phyloP scores from a whole-genome alignment of 2,888 invertebrate genomes.

The Mythimna loreyi region DNA sequence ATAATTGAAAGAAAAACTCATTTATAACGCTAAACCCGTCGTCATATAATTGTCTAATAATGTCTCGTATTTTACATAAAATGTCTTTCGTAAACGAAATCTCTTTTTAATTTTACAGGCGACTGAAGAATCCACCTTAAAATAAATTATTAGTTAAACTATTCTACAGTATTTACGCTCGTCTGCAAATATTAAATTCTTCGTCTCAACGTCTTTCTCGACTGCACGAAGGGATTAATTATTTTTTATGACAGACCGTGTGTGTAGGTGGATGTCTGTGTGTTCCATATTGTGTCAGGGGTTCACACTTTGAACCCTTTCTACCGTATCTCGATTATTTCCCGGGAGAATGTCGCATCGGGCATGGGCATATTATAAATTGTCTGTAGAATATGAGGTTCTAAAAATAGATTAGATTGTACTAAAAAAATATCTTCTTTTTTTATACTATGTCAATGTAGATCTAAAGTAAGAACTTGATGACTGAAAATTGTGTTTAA shows the following conservation, averaged over 20 bases:
- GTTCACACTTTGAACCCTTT: slow-evolving; percentile 44
- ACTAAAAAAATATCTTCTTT: neutral
- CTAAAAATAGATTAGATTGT: slow-evolving; percentile 7
- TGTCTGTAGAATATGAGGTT: slow-evolving; percentile 18
- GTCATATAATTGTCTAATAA: neutral
- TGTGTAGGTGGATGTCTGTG: slow-evolving; percentile 28
- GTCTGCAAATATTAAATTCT: slow-evolving; percentile 37
- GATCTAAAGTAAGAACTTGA: neutral
- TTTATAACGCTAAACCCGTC: neutral
- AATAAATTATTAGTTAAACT: slow-evolving; percentile 25
- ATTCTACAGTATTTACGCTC: slow-evolving; percentile 15
- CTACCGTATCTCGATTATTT: slow-evolving; percentile 56
- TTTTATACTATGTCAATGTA: neutral
- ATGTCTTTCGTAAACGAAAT: neutral
- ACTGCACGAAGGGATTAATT: slow-evolving; percentile 51
- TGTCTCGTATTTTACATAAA: neutral
- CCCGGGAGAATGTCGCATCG: slow-evolving; percentile 48
- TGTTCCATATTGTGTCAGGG: slow-evolving; percentile 36
- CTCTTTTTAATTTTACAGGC: slow-evolving; percentile 5
- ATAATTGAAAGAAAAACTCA: neutral
- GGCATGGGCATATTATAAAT: slow-evolving; percentile 56
- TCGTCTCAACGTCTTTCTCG: slow-evolving; percentile 17
- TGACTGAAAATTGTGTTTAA: neutral
- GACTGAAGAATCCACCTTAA: neutral
- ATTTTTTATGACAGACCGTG: slow-evolving; percentile 49